phyloP scores from a whole-genome alignment of 2,113 vertebrate species.

The Hemicordylus capensis region DNA sequence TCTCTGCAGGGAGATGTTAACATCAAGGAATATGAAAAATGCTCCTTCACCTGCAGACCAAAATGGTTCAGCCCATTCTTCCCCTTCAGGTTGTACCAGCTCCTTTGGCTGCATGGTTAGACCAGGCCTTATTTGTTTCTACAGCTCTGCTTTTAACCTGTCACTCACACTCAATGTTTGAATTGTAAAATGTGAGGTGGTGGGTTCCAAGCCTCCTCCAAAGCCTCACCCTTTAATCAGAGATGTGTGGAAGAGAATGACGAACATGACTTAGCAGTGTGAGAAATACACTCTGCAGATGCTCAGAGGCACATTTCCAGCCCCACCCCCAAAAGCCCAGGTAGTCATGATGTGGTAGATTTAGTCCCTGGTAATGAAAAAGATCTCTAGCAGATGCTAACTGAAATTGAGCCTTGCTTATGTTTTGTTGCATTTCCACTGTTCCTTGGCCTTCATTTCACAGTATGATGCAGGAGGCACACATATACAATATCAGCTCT shows the following conservation, averaged over 20 bases:
- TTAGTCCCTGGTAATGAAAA: not conserved
- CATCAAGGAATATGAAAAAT: too few species aligned
- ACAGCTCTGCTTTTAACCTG: not conserved
- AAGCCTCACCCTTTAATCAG: too few species aligned
- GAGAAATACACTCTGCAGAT: not conserved
- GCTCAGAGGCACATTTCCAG: not conserved
- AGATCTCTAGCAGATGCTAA: not conserved
- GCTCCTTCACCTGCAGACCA: too few species aligned
- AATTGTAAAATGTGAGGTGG: not conserved
- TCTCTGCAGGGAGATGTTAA: too few species aligned
- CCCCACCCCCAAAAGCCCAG: not conserved
- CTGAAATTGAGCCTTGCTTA: not conserved
- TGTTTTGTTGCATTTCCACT: not conserved
- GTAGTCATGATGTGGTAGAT: not conserved
- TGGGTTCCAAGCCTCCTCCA: not conserved
- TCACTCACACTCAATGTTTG: not conserved
- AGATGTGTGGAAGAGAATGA: too few species aligned
- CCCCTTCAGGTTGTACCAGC: too few species aligned
- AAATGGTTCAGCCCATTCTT: too few species aligned
- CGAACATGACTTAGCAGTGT: not conserved
- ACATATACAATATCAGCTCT: not conserved
- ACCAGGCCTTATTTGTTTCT: not conserved
- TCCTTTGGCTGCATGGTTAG: too few species aligned
- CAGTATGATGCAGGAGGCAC: not conserved
- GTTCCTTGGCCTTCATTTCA: not conserved